A percentile compares a stretch with the other conserved stretches of the same genome.
Evolutionary conservation across 2,113 vertebrate species (phyloP).

Genomic region (Oostethus manadensis): DNA sequence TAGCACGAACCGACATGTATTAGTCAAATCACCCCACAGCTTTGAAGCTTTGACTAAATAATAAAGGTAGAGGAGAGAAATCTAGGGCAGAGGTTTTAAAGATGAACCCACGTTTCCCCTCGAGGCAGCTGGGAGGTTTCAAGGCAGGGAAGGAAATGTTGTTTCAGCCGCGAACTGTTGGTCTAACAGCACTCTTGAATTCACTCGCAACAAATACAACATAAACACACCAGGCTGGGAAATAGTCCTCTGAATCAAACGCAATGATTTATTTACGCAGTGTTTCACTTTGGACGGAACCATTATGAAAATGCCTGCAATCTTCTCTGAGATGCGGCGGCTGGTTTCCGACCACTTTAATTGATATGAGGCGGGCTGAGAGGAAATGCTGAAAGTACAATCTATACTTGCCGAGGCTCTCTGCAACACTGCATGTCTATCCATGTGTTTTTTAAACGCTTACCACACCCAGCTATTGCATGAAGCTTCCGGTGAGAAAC

Average conservation of each 20-base stretch:
- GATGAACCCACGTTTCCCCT: slow-evolving; percentile 28
- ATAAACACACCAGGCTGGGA: slow-evolving; percentile 7
- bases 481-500: neutral
- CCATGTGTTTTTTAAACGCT: neutral
- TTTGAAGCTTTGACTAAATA: slow-evolving; percentile 16
- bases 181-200: slow-evolving; percentile 4
- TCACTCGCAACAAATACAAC: slow-evolving; percentile 24
- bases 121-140: slow-evolving; percentile 31
- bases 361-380: slow-evolving; percentile 21
- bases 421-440: neutral
- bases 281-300: neutral
- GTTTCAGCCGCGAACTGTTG: slow-evolving; percentile 30
- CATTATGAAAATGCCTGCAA: neutral
- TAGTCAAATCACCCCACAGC: slow-evolving; percentile 4
- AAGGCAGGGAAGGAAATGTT: slow-evolving; percentile 18
- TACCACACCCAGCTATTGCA: neutral
- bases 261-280: neutral
- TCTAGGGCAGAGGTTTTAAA: slow-evolving; percentile 41
- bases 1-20: neutral
- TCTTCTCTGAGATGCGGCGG: slow-evolving; percentile 9
- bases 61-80: slow-evolving; percentile 26
- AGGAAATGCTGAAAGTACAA: slow-evolving; percentile 19
- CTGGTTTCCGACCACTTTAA: slow-evolving; percentile 2
- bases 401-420: slow-evolving; percentile 4
- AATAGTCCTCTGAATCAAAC: neutral